phyloP scores from a whole-genome alignment of 2,797 vertebrate species.

The Pristis pectinata region DNA sequence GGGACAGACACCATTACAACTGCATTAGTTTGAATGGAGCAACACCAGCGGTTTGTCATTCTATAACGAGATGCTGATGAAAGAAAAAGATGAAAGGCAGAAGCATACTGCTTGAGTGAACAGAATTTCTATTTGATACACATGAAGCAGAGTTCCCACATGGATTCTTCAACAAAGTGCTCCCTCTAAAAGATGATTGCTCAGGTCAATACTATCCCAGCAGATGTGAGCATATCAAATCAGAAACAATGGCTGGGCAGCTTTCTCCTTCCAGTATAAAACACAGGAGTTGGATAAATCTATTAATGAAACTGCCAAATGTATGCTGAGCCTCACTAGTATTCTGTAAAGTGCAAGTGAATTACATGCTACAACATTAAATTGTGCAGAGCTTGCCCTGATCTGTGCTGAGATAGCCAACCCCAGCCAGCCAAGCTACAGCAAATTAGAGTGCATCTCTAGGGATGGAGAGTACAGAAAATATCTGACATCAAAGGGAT shows the following conservation, averaged over 20 bases:
- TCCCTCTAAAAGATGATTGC: too few relatives aligned
- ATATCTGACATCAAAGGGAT: too few relatives aligned
- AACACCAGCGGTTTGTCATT: background rate
- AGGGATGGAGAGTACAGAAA: too few relatives aligned
- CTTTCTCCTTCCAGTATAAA: background rate
- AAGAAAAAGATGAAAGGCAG: background rate
- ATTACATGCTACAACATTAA: too few relatives aligned
- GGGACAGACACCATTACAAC: too few relatives aligned
- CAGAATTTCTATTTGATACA: background rate
- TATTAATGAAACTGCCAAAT: background rate
- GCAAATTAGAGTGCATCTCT: too few relatives aligned
- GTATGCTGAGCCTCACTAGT: background rate
- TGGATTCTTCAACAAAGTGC: background rate
- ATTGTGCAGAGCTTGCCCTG: too few relatives aligned
- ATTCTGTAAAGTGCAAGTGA: too few relatives aligned
- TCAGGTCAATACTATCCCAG: background rate
- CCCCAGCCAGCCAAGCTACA: too few relatives aligned
- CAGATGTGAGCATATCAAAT: background rate
- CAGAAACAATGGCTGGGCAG: background rate
- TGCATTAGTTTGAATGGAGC: too few relatives aligned
- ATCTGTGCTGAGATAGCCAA: too few relatives aligned
- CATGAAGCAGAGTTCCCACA: background rate
- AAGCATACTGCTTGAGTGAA: background rate
- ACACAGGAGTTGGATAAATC: background rate
- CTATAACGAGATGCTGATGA: background rate